Conservation (phyloP, 1,140 invertebrate genomes). For the Vanessa atalanta region DNA sequence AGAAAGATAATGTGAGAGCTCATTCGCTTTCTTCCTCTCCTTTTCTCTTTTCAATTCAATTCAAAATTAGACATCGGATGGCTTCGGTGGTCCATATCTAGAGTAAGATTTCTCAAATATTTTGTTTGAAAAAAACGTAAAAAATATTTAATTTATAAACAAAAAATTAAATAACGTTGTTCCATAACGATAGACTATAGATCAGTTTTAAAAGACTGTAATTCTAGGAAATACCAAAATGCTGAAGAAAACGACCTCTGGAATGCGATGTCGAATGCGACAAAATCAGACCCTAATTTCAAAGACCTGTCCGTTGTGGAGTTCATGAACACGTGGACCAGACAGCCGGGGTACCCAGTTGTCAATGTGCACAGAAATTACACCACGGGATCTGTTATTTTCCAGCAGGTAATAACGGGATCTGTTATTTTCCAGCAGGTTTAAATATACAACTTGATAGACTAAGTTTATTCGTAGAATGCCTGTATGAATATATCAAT, state of each 20-base stretch:
- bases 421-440: constrained; percentile 79
- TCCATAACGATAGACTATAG: too few relatives aligned
- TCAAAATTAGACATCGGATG: too few relatives aligned
- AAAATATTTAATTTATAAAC: too few relatives aligned
- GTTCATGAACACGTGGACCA: constrained; percentile 92
- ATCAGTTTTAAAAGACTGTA: neutral
- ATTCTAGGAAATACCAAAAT: constrained; percentile 82
- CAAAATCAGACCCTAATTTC: constrained; percentile 70
- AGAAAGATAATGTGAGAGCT: too few relatives aligned
- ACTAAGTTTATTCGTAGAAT: neutral
- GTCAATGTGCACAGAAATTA: constrained; percentile 83
- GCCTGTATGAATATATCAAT: too few relatives aligned
- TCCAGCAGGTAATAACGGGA: constrained; percentile 81
- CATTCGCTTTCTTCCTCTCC: too few relatives aligned
- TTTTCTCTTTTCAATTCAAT: too few relatives aligned
- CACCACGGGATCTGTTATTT: constrained; percentile 64
- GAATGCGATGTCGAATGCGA: constrained; percentile 82
- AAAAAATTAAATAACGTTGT: too few relatives aligned
- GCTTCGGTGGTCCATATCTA: too few relatives aligned
- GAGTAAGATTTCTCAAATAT: too few relatives aligned
- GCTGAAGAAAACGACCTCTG: constrained; percentile 88
- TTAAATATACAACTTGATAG: neutral
- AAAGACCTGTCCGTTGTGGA: constrained; percentile 81
- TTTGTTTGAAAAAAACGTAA: too few relatives aligned
- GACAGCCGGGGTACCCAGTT: constrained; percentile 91